Base-by-base conservation (phyloP, 1,140 invertebrate genomes). In the Lasaia peninsularis region DNA sequence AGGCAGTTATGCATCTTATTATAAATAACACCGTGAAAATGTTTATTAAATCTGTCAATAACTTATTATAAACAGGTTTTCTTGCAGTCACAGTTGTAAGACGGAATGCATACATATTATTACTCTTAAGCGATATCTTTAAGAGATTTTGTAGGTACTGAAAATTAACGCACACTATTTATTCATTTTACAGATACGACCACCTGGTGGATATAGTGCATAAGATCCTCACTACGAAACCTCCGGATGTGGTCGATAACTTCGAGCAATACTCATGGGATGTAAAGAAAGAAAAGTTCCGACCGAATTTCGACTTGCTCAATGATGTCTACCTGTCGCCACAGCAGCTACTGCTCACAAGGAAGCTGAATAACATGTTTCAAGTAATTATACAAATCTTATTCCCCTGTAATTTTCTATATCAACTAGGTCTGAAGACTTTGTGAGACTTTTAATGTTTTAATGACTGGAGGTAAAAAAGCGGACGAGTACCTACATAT, bases 181-280 rank as follows among this genome's bases (percentile, higher is more conserved):
- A 48, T 11, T 48, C 32, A 44, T 33, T 49, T 57, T 14, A 12
- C 62, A 93, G 92, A 51, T 94, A 93, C 56, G 91, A 93, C 59
- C 93, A 94, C 67, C 77, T 94, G n/a, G 90, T 91, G 8, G 91
- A 93, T 59, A 73, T 93, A 0, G 75, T 94, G 5, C 90, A 89
- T 37, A 93, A 92, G 75, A 91, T 94, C 37, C 64, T 94, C 2
- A 75, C 89, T 0, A 92, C 93, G 58, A 86, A 90, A 16, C 93
- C 93, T 0, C 90, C 89, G 61, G 91, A 94, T 77, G 89, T 92
- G 0, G 89, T 92, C 11, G 92, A 93, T 32, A 89, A 91, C 65
- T 93, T 94, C 60, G 93, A 94, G 71, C 90, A 93, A 52, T 93
- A 91, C 63, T 93, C 92, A 51, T 88, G 90, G 77, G 90, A 91